These are phyloP conservation scores for Cantharis nigra DNA, from an alignment of 2,888 invertebrate genomes.

Conservation along the genomic window DNA sequence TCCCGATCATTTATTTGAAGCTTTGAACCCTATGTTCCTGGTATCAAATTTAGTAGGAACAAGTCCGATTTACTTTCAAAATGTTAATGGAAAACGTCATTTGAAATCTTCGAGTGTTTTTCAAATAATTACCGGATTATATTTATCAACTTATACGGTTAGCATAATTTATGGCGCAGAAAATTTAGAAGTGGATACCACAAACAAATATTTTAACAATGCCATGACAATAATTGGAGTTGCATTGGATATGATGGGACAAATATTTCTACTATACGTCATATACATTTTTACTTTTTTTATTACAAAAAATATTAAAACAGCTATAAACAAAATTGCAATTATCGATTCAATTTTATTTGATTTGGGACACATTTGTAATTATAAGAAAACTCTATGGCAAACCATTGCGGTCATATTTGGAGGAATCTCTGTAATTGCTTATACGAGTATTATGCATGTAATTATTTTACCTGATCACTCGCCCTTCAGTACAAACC, in stretches of 20 bases:
- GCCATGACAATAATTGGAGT: constrained; percentile 24
- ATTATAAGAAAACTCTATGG: constrained; percentile 18
- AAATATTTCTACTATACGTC: constrained; percentile 21
- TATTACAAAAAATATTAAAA: constrained; percentile 7
- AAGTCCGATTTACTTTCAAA: constrained; percentile 14
- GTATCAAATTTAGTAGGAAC: constrained; percentile 19
- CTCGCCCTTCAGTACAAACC: neutral
- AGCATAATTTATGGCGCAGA: constrained; percentile 14
- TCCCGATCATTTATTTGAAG: constrained; percentile 16
- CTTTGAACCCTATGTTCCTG: constrained; percentile 18
- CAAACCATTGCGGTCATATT: constrained; percentile 9
- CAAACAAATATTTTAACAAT: constrained; percentile 15
- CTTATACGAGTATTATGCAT: constrained; percentile 10
- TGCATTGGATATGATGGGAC: constrained; percentile 16
- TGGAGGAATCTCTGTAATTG: constrained; percentile 11
- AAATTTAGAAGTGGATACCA: neutral
- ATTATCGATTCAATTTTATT: constrained; percentile 15
- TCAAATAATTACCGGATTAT: constrained; percentile 14
- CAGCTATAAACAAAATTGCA: constrained; percentile 9
- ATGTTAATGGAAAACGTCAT: constrained; percentile 13
- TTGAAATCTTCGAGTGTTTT: constrained; percentile 18
- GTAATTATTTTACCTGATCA: neutral
- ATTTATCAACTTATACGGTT: constrained; percentile 12
- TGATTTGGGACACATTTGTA: constrained; percentile 9
- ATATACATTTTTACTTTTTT: constrained; percentile 19